Percentiles rank a stretch among this genome's conserved stretches.
phyloP scores from a whole-genome alignment of 2,113 vertebrate species.

The Odontesthes bonariensis region DNA sequence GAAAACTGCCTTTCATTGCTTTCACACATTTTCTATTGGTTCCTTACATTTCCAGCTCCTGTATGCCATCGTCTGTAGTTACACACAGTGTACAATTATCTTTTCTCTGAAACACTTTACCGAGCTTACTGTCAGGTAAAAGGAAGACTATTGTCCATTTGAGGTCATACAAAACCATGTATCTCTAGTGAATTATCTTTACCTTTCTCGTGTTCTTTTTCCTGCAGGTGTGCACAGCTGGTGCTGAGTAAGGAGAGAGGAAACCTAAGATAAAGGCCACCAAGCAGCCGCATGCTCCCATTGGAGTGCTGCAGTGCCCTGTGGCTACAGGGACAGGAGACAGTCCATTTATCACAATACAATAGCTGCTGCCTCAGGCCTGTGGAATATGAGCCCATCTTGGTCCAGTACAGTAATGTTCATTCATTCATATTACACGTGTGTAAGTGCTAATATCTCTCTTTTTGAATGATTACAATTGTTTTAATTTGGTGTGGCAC shows the following conservation, averaged over 20 bases:
- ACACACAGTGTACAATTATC: slow-evolving; percentile 12
- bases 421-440: slow-evolving; percentile 12
- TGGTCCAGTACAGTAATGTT: slow-evolving; percentile 25
- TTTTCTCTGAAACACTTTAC: slow-evolving; percentile 16
- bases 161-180: slow-evolving; percentile 61
- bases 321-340: slow-evolving; percentile 69
- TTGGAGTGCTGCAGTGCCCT: slow-evolving; percentile 56
- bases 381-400: slow-evolving; percentile 39
- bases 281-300: slow-evolving; percentile 61
- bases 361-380: slow-evolving; percentile 64
- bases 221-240: slow-evolving; percentile 70
- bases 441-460: slow-evolving; percentile 17
- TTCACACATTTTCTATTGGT: slow-evolving; percentile 23
- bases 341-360: slow-evolving; percentile 79
- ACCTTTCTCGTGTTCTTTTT: slow-evolving; percentile 65
- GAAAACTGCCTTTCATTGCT: slow-evolving; percentile 10
- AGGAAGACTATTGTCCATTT: slow-evolving; percentile 54
- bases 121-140: slow-evolving; percentile 38
- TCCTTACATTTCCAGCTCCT: slow-evolving; percentile 12
- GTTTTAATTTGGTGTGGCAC: no score
- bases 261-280: slow-evolving; percentile 77
- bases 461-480: background rate
- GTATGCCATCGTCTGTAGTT: slow-evolving; percentile 36
- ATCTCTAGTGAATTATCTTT: slow-evolving; percentile 65
- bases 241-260: slow-evolving; percentile 80